Conservation (phyloP, 2,888 invertebrate genomes). For the Athetis lepigone region DNA sequence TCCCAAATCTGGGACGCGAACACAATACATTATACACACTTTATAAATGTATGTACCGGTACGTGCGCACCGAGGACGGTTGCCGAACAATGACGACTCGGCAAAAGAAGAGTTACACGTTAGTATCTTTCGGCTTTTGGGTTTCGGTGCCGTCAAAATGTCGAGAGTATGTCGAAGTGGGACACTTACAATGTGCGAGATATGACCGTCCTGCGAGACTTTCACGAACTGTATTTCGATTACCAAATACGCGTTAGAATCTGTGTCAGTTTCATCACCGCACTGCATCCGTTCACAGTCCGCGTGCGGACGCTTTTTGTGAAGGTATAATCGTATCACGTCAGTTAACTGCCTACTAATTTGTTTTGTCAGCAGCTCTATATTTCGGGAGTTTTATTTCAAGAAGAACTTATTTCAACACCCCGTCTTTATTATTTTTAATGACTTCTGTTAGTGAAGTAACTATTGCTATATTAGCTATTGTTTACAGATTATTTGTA, state of each 20-base stretch:
- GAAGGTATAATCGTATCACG: constrained; percentile 68
- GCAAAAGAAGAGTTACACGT: constrained; percentile 80
- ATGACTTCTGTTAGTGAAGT: not conserved
- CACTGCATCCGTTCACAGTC: constrained; percentile 85
- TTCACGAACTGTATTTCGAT: constrained; percentile 89
- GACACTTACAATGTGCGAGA: constrained; percentile 86
- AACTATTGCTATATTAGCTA: not conserved
- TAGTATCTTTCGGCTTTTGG: constrained; percentile 81
- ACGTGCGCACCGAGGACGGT: constrained; percentile 74
- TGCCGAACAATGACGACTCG: constrained; percentile 78
- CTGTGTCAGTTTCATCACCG: constrained; percentile 90
- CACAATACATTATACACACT: constrained; percentile 75
- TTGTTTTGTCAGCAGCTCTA: constrained; percentile 60
- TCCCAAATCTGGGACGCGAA: constrained; percentile 86
- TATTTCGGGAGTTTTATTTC: constrained; percentile 40
- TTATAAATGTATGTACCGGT: constrained; percentile 77
- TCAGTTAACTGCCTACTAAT: constrained; percentile 60
- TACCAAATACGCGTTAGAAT: constrained; percentile 90
- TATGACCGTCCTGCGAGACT: constrained; percentile 88
- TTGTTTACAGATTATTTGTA: constrained; percentile 9
- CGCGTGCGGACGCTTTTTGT: constrained; percentile 79
- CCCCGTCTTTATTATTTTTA: constrained; percentile 1
- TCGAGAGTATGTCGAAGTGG: constrained; percentile 84
- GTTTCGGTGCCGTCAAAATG: constrained; percentile 87
- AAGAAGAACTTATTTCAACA: constrained; percentile 22